These are phyloP conservation scores for Micoletzkya japonica DNA, from an alignment of 2,888 invertebrate genomes.

Conservation along the genomic window DNA sequence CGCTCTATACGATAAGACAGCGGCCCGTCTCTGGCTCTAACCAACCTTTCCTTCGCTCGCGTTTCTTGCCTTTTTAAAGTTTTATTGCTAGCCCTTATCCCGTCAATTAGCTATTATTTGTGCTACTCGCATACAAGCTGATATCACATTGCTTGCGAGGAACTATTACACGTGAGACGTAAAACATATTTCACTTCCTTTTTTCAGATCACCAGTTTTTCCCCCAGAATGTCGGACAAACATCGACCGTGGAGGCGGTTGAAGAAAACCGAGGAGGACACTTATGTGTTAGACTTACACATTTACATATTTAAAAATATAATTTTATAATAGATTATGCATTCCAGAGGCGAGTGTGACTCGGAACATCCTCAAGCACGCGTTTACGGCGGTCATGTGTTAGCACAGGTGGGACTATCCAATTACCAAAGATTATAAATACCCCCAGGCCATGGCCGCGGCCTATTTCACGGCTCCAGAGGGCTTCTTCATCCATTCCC, in stretches of 20 bases:
- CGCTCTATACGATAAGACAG: too few species aligned
- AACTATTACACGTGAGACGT: too few species aligned
- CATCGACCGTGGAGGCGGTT: slow-evolving; percentile 37
- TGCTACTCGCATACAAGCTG: too few species aligned
- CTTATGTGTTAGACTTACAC: slow-evolving; percentile 41
- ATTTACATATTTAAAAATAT: background rate
- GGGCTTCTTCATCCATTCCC: slow-evolving; percentile 51
- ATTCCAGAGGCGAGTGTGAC: slow-evolving; percentile 47
- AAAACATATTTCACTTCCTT: too few species aligned
- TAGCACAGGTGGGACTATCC: slow-evolving; percentile 18
- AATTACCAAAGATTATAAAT: background rate
- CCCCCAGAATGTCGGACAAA: background rate
- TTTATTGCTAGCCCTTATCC: too few species aligned
- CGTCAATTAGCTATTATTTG: too few species aligned
- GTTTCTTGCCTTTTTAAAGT: too few species aligned
- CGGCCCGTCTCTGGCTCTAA: too few species aligned
- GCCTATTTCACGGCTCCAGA: slow-evolving; percentile 52
- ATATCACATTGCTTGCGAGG: too few species aligned
- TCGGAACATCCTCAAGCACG: slow-evolving; percentile 48
- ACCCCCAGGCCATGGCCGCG: slow-evolving; percentile 48
- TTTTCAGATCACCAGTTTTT: too few species aligned
- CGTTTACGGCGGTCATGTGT: slow-evolving; percentile 50
- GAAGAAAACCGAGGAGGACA: slow-evolving; percentile 43
- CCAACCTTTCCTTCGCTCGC: too few species aligned
- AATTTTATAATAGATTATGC: background rate